Conservation (phyloP, 2,113 vertebrate genomes). For the Chrysochloris asiatica region DNA sequence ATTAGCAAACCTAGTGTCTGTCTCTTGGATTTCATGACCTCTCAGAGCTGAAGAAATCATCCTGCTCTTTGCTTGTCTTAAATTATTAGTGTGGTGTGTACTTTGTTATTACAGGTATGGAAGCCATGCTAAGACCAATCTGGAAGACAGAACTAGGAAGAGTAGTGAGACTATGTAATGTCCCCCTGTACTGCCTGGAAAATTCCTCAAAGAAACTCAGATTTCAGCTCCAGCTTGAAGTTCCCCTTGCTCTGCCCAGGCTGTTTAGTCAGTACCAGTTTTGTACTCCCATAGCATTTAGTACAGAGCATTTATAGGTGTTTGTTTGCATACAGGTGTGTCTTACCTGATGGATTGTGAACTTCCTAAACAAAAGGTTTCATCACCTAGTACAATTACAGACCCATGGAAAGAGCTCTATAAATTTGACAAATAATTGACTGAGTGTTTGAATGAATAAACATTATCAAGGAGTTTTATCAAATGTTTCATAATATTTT, state of each 20-base stretch:
- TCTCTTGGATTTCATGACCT: constrained; percentile 68
- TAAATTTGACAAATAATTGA: background rate
- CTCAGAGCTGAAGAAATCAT: constrained; percentile 63
- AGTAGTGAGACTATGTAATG: background rate
- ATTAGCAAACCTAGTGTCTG: no score
- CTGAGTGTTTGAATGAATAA: background rate
- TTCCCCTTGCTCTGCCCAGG: background rate
- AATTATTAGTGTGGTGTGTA: accelerated
- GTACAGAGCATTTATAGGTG: background rate
- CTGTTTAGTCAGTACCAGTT: background rate
- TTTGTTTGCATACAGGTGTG: background rate
- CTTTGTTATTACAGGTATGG: constrained; percentile 12
- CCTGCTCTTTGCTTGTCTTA: constrained; percentile 46
- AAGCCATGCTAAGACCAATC: background rate
- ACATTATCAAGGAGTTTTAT: background rate
- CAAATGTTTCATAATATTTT: background rate
- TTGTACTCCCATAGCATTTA: background rate
- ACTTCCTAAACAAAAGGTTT: background rate
- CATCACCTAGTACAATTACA: background rate
- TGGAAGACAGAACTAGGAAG: background rate
- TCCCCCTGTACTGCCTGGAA: background rate
- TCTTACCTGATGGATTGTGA: background rate
- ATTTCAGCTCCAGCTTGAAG: background rate
- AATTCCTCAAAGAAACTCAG: background rate
- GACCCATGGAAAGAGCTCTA: background rate